Conservation (phyloP, 2,113 vertebrate species). For the Phalacrocorax aristotelis region DNA sequence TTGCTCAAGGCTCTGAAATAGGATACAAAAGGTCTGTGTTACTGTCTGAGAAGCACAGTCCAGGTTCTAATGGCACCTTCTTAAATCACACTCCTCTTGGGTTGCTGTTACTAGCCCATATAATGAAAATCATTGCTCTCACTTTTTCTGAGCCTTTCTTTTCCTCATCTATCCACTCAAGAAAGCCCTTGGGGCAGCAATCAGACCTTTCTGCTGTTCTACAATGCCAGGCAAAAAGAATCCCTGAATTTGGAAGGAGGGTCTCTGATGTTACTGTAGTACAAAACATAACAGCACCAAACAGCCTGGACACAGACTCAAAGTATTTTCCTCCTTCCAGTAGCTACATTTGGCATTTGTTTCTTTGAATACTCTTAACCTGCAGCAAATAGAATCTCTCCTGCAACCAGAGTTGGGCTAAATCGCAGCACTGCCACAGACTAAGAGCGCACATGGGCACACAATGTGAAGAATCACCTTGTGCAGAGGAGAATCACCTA, state of each 20-base stretch:
- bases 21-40: not conserved
- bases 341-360: not conserved
- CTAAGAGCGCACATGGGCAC: rapidly evolving
- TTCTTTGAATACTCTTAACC: not conserved
- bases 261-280: not conserved
- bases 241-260: not conserved
- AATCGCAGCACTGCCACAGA: not conserved
- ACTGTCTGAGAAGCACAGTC: not conserved
- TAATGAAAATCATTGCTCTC: not conserved
- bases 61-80: not conserved
- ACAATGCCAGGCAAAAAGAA: not conserved
- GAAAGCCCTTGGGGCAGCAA: rapidly evolving
- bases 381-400: not conserved
- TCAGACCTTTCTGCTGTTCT: not conserved
- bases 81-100: not conserved
- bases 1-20: not conserved
- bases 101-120: not conserved
- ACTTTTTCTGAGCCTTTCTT: not conserved
- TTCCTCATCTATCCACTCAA: not conserved
- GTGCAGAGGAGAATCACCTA: not conserved
- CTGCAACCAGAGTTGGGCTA: not conserved
- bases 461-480: rapidly evolving
- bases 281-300: not conserved
- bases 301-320: not conserved
- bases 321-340: not conserved